A percentile compares a stretch with the other conserved stretches of the same genome.
Evolutionary conservation across 2,113 vertebrate species (phyloP).

Genomic region (Leptodactylus fuscus): DNA sequence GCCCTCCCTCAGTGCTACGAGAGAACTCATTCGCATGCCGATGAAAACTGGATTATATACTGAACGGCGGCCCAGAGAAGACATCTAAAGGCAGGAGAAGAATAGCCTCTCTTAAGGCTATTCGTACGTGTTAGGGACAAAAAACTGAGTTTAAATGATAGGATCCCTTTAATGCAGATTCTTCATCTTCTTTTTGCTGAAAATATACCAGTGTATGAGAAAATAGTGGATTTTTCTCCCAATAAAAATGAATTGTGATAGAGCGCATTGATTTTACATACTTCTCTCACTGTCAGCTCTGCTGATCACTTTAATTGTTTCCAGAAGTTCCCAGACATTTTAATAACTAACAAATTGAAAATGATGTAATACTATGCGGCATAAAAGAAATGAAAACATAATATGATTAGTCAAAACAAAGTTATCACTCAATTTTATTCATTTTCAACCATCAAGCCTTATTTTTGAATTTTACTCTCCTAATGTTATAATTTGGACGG

Average conservation of each 20-base stretch:
- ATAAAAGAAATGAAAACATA: constrained; percentile 52
- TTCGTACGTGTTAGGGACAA: no score
- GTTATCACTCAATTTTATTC: constrained; percentile 31
- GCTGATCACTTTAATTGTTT: constrained; percentile 54
- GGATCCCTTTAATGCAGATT: no score
- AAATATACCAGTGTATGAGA: neutral
- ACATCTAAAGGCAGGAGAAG: no score
- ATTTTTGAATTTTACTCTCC: neutral
- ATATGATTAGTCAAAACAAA: constrained; percentile 56
- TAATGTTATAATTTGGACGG: neutral
- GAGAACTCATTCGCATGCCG: no score
- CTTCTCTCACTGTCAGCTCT: constrained; percentile 33
- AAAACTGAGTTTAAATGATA: no score
- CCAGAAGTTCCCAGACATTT: constrained; percentile 51
- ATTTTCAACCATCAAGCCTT: constrained; percentile 12
- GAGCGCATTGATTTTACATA: constrained; percentile 1
- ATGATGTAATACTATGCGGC: constrained; percentile 43
- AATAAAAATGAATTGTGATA: neutral
- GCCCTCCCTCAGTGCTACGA: no score
- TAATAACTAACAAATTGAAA: constrained; percentile 54
- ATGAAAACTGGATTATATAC: no score
- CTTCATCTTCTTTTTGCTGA: neutral
- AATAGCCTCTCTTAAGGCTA: no score
- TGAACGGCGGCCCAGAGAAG: no score
- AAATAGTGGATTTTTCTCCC: neutral